Evolutionary conservation across 1,140 invertebrate species (phyloP).

Genomic region (Drosophila bocqueti): DNA sequence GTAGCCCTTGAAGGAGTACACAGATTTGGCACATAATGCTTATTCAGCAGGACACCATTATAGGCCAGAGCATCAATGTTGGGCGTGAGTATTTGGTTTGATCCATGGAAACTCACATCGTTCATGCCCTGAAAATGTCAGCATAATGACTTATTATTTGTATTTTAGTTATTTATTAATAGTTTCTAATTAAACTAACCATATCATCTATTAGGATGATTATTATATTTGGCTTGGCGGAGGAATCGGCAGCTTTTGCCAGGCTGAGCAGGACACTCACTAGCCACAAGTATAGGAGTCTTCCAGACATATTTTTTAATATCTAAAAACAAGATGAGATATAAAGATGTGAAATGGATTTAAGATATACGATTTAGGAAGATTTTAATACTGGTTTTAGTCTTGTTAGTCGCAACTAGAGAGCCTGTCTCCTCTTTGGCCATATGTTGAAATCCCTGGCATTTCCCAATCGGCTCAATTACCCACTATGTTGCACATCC

Average conservation of each 20-base stretch:
- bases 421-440: not conserved
- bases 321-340: not conserved
- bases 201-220: conserved; percentile 79
- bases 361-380: not conserved
- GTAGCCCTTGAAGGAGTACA: conserved; percentile 92
- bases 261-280: conserved; percentile 13
- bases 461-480: conserved; percentile 11
- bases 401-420: not conserved
- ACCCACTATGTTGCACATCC: conserved; percentile 12
- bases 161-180: not conserved
- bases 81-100: conserved; percentile 93
- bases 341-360: not conserved
- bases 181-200: conserved; percentile 37
- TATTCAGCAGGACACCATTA: conserved; percentile 91
- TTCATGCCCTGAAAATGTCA: conserved; percentile 90
- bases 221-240: conserved; percentile 70
- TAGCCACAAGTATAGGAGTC: not conserved
- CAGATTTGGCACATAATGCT: conserved; percentile 90
- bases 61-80: conserved; percentile 94
- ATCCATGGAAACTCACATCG: conserved; percentile 96
- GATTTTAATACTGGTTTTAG: not conserved
- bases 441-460: conserved; percentile 4
- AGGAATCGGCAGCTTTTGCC: not conserved
- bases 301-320: conserved; percentile 9
- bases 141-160: not conserved